Evolutionary conservation across 2,888 invertebrate genomes (phyloP).

Genomic region (Xylota sylvarum): DNA sequence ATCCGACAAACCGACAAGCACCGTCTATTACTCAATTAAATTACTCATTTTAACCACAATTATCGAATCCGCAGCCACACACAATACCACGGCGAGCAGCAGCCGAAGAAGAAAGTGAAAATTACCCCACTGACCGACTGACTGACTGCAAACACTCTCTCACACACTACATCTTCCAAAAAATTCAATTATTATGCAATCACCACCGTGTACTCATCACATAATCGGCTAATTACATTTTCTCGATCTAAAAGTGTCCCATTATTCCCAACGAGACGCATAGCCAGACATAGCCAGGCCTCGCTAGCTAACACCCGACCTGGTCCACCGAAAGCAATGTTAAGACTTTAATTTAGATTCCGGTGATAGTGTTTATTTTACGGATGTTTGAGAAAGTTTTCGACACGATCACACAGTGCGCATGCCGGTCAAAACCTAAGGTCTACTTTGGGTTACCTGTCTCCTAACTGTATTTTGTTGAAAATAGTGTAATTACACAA

Average conservation of each 20-base stretch:
- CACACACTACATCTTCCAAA: slow-evolving; percentile 20
- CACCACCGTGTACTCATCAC: slow-evolving; percentile 46
- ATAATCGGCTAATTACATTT: slow-evolving; percentile 71
- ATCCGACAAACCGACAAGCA: slow-evolving; percentile 1
- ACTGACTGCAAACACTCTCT: slow-evolving; percentile 34
- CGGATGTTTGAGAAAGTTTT: slow-evolving; percentile 71
- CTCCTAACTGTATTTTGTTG: slow-evolving; percentile 17
- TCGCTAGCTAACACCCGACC: not conserved
- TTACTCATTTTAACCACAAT: slow-evolving; percentile 42
- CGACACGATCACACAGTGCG: slow-evolving; percentile 20
- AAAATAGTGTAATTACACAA: slow-evolving; percentile 38
- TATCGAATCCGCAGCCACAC: slow-evolving; percentile 46
- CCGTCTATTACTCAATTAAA: slow-evolving; percentile 45
- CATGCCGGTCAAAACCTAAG: slow-evolving; percentile 8
- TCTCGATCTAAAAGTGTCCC: slow-evolving; percentile 62
- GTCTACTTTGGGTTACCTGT: slow-evolving; percentile 1
- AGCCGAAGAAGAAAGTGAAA: slow-evolving; percentile 55
- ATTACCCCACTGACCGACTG: slow-evolving; percentile 64
- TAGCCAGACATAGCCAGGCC: not conserved
- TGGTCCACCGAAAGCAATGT: slow-evolving; percentile 11
- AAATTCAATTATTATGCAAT: slow-evolving; percentile 62
- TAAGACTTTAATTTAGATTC: slow-evolving; percentile 55
- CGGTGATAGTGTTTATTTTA: slow-evolving; percentile 60
- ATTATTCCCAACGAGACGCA: slow-evolving; percentile 53
- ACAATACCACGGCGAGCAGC: slow-evolving; percentile 1